These are phyloP conservation scores for Nyctalus aviator DNA, from an alignment of 2,797 vertebrate genomes.

Conservation along the genomic window DNA sequence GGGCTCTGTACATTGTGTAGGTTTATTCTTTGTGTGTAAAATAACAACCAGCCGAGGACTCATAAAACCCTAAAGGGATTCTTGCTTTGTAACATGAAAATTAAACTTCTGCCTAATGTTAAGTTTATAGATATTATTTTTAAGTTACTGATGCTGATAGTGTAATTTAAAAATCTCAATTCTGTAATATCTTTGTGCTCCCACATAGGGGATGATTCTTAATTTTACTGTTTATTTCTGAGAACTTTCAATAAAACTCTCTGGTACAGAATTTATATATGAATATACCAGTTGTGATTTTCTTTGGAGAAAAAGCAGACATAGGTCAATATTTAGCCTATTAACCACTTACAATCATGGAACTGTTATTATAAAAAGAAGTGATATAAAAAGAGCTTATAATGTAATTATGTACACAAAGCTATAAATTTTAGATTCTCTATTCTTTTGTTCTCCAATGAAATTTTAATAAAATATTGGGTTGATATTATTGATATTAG, in stretches of 20 bases:
- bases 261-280: neutral
- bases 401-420: neutral
- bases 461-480: neutral
- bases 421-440: neutral
- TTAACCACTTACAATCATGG: neutral
- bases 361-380: neutral
- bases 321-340: neutral
- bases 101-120: neutral
- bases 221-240: neutral
- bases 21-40: neutral
- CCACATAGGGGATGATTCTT: neutral
- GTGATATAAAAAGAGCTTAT: neutral
- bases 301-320: neutral
- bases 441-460: neutral
- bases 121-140: constrained; percentile 23
- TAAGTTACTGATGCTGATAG: neutral
- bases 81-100: neutral
- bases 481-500: neutral
- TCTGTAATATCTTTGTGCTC: neutral
- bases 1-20: accelerated
- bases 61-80: constrained; percentile 6
- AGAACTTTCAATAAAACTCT: neutral
- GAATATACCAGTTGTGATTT: neutral
- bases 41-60: neutral
- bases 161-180: neutral